Evolutionary conservation across 2,888 invertebrate genomes (phyloP).

Genomic region (Harpalus rubripes): DNA sequence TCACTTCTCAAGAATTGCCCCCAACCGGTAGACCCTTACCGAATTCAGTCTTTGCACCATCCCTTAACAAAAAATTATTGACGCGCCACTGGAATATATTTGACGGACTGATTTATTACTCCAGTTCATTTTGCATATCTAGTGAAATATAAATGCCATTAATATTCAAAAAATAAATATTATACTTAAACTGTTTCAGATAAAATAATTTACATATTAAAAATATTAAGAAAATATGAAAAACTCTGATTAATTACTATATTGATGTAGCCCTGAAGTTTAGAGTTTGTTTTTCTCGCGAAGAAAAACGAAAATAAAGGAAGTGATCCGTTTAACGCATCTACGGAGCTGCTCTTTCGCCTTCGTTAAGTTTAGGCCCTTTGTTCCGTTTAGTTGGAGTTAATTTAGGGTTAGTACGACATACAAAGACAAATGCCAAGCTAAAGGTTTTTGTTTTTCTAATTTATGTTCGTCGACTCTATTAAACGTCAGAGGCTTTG

Average conservation of each 20-base stretch:
- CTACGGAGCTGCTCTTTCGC: slow-evolving; percentile 7
- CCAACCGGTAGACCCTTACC: too few species aligned
- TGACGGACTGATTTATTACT: too few species aligned
- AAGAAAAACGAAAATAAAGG: slow-evolving; percentile 36
- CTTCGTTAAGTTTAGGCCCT: slow-evolving; percentile 42
- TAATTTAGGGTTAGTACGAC: slow-evolving; percentile 55
- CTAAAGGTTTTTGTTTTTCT: slow-evolving; percentile 55
- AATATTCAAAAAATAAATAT: background rate
- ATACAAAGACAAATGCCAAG: slow-evolving; percentile 53
- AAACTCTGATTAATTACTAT: slow-evolving; percentile 6
- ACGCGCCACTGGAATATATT: too few species aligned
- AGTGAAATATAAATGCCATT: too few species aligned
- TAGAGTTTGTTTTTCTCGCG: slow-evolving; percentile 10
- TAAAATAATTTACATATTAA: too few species aligned
- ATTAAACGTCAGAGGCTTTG: slow-evolving; percentile 14
- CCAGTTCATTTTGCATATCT: too few species aligned
- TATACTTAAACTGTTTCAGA: too few species aligned
- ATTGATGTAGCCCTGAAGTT: background rate
- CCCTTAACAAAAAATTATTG: too few species aligned
- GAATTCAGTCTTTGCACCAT: too few species aligned
- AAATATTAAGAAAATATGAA: background rate
- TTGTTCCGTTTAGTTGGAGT: slow-evolving; percentile 51
- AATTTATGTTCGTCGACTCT: slow-evolving; percentile 43
- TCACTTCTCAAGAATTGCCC: too few species aligned
- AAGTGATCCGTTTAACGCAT: slow-evolving; percentile 7